A percentile compares a stretch with the other conserved stretches of the same genome.
phyloP scores from a whole-genome alignment of 2,888 invertebrate species.

The Eilema sororculum region DNA sequence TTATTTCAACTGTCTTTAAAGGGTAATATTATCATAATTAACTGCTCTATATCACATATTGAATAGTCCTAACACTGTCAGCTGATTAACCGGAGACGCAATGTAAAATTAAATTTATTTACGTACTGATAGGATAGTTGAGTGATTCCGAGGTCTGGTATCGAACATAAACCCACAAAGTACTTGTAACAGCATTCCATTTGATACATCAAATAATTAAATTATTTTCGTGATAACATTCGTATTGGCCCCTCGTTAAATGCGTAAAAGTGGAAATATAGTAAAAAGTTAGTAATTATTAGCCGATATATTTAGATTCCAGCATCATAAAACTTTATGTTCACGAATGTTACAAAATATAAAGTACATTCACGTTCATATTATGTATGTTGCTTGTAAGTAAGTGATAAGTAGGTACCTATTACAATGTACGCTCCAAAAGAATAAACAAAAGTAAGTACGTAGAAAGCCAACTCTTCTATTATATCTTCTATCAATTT shows the following conservation, averaged over 20 bases:
- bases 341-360: slow-evolving; percentile 40
- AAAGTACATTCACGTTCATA: neutral
- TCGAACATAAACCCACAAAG: slow-evolving; percentile 42
- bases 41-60: slow-evolving; percentile 54
- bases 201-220: slow-evolving; percentile 61
- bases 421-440: neutral
- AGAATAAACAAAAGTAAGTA: neutral
- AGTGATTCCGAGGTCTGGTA: slow-evolving; percentile 40
- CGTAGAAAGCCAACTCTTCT: too few relatives aligned
- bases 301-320: slow-evolving; percentile 34
- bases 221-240: slow-evolving; percentile 62
- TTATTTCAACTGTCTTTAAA: neutral
- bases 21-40: neutral
- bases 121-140: slow-evolving; percentile 65
- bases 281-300: slow-evolving; percentile 47
- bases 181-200: slow-evolving; percentile 54
- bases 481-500: too few relatives aligned
- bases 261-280: slow-evolving; percentile 45
- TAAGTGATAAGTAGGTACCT: neutral
- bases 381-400: neutral
- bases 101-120: slow-evolving; percentile 77
- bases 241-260: slow-evolving; percentile 37
- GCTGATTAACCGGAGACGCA: slow-evolving; percentile 69
- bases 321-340: slow-evolving; percentile 52
- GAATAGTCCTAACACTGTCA: slow-evolving; percentile 56